phyloP scores from a whole-genome alignment of 2,797 vertebrate species.

The Typhlichthys eigenmanni region DNA sequence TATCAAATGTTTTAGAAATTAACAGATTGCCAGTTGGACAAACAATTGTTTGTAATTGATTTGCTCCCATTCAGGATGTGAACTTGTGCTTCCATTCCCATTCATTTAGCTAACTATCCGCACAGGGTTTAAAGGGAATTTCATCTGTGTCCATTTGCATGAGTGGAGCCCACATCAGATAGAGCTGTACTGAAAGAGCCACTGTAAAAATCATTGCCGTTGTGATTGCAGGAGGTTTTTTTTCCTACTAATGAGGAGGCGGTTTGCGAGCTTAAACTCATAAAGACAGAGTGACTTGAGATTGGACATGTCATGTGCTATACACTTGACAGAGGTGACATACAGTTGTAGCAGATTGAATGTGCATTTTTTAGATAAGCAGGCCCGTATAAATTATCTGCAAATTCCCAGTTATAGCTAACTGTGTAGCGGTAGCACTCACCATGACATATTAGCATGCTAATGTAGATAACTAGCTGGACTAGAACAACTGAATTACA shows the following conservation, averaged over 20 bases:
- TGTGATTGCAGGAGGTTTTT: conserved; percentile 49
- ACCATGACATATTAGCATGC: conserved; percentile 48
- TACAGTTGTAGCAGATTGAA: conserved; percentile 42
- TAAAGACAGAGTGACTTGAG: conserved; percentile 54
- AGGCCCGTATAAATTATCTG: conserved; percentile 47
- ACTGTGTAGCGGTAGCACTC: conserved; percentile 41
- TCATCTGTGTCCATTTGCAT: conserved; percentile 48
- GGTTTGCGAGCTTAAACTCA: conserved; percentile 54
- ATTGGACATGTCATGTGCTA: conserved; percentile 54
- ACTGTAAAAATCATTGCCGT: conserved; percentile 50
- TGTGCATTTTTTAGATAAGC: conserved; percentile 62
- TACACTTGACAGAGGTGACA: conserved; percentile 45
- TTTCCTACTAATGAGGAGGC: conserved; percentile 64
- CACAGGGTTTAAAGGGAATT: conserved; percentile 46
- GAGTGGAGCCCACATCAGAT: conserved; percentile 32
- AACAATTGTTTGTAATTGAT: conserved; percentile 76
- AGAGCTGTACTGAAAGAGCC: conserved; percentile 22
- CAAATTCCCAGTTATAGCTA: conserved; percentile 46
- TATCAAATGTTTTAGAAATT: conserved; percentile 78
- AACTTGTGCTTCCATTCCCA: conserved; percentile 48
- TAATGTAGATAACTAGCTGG: conserved; percentile 48
- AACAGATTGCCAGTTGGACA: conserved; percentile 69
- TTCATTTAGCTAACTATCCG: conserved; percentile 62
- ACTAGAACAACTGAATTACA: conserved; percentile 11
- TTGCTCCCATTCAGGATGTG: conserved; percentile 73